Conservation (phyloP, 2,797 vertebrate species). For the Aphelocoma californica region DNA sequence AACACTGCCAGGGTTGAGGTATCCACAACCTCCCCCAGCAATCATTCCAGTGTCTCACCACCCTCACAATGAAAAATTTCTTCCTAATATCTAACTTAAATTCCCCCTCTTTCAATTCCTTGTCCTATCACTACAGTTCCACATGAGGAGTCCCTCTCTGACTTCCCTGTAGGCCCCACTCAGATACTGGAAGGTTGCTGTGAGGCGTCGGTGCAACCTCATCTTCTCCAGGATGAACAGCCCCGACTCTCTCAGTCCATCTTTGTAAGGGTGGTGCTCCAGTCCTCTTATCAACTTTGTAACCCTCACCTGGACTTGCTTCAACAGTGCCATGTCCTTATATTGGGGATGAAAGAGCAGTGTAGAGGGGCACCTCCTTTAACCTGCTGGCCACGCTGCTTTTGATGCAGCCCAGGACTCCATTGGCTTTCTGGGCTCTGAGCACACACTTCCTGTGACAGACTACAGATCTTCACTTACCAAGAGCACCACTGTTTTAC, state of each 20-base stretch:
- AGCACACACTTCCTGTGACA: not conserved
- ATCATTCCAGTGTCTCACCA: not conserved
- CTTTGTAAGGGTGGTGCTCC: not conserved
- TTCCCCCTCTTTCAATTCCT: not conserved
- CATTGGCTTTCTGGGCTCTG: not conserved
- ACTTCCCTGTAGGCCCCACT: not conserved
- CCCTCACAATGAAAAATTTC: not conserved
- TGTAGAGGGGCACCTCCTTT: not conserved
- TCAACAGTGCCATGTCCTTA: not conserved
- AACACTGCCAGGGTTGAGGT: not conserved
- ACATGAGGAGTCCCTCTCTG: not conserved
- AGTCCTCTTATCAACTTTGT: not conserved
- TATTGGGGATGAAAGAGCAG: not conserved
- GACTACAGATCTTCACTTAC: not conserved
- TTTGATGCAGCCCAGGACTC: not conserved
- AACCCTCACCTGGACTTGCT: not conserved
- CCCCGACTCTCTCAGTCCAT: not conserved
- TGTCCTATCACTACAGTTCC: not conserved
- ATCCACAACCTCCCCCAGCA: not conserved
- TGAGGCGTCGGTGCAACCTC: not conserved
- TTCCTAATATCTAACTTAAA: not conserved
- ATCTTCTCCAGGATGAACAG: not conserved
- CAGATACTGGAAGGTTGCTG: not conserved
- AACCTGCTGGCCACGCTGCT: not conserved
- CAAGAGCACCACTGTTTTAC: not conserved